Conservation (phyloP, 2,888 invertebrate genomes). For the Nemapogon koenigi region DNA sequence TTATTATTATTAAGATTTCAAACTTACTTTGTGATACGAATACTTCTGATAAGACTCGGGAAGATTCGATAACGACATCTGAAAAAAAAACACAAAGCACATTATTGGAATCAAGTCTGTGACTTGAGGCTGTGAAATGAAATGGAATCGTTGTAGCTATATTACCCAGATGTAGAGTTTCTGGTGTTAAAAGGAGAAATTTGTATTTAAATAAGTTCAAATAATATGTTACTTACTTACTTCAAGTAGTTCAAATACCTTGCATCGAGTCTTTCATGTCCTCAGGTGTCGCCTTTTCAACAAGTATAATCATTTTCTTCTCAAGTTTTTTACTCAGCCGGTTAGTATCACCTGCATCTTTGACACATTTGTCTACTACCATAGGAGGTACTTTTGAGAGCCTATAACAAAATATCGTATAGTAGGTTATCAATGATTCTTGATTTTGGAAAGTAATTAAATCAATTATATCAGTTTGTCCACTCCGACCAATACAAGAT, state of each 20-base stretch:
- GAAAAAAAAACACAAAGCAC: slow-evolving; percentile 17
- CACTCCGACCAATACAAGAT: no score
- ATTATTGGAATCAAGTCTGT: not conserved
- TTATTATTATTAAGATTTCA: no score
- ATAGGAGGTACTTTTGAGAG: slow-evolving; percentile 16
- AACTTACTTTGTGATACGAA: slow-evolving; percentile 41
- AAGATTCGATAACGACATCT: slow-evolving; percentile 47
- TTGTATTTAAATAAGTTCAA: not conserved
- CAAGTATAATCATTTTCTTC: slow-evolving; percentile 30
- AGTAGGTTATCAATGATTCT: no score
- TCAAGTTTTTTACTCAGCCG: slow-evolving; percentile 49
- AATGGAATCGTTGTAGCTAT: not conserved
- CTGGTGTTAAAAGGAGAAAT: no score
- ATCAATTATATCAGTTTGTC: no score
- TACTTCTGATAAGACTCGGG: slow-evolving; percentile 35
- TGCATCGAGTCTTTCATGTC: slow-evolving; percentile 36
- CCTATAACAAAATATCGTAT: no score
- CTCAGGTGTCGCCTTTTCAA: slow-evolving; percentile 28
- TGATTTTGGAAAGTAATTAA: no score
- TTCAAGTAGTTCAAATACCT: no score
- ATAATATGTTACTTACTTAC: not conserved
- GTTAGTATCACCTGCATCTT: slow-evolving; percentile 35
- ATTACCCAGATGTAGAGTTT: no score
- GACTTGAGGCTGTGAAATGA: not conserved
- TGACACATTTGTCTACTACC: slow-evolving; percentile 31